Evolutionary conservation across 2,888 invertebrate genomes (phyloP).

Genomic region (Cloeon dipterum): DNA sequence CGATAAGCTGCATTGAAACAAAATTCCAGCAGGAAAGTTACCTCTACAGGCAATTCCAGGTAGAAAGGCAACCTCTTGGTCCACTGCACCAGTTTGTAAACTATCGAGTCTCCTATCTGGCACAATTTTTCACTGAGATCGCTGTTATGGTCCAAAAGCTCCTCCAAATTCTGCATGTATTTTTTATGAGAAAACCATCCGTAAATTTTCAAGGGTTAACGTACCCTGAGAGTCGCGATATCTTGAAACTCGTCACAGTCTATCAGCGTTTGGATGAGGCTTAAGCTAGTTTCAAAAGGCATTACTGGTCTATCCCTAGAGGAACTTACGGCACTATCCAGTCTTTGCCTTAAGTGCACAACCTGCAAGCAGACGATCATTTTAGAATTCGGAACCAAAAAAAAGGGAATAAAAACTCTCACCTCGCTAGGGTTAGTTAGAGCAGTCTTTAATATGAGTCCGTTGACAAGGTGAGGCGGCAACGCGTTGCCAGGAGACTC

Average conservation of each 20-base stretch:
- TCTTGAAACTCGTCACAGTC: conserved; percentile 95
- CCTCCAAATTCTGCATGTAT: conserved; percentile 57
- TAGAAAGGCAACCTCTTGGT: conserved; percentile 95
- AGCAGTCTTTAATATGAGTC: conserved; percentile 83
- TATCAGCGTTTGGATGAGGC: conserved; percentile 79
- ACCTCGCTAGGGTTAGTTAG: conserved; percentile 82
- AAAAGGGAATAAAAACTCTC: conserved; percentile 7
- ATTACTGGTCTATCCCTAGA: conserved; percentile 50
- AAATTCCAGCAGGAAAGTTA: conserved; percentile 9
- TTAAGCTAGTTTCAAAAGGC: conserved; percentile 59
- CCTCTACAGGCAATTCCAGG: conserved; percentile 84
- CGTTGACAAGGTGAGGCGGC: conserved; percentile 65
- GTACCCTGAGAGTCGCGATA: conserved; percentile 56
- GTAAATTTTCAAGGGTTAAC: conserved; percentile 5
- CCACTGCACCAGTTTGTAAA: conserved; percentile 96
- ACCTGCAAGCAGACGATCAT: conserved; percentile 24
- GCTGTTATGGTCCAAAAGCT: conserved; percentile 72
- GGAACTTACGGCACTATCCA: conserved; percentile 73
- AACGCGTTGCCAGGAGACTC: conserved; percentile 15
- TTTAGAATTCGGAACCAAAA: background rate
- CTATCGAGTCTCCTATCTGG: conserved; percentile 93
- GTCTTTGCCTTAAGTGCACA: conserved; percentile 63
- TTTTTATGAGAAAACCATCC: background rate
- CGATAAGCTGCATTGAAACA: background rate
- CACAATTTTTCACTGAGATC: conserved; percentile 81